Evolutionary conservation across 2,888 invertebrate genomes (phyloP), one percentile per base, ranked within the genome.

Genomic region (Agonopterix arenella): DNA sequence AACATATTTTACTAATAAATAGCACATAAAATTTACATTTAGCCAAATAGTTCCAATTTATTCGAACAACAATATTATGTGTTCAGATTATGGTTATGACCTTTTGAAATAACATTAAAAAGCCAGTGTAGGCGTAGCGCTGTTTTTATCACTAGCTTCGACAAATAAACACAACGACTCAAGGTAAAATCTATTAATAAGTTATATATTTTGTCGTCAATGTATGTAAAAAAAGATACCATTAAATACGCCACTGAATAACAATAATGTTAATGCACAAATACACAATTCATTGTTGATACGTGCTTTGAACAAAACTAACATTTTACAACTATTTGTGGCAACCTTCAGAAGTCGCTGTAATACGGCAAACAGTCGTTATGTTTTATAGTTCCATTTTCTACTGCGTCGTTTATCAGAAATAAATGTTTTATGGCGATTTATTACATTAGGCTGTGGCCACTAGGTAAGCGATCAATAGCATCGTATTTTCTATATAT

Each of bases 301-400:
- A 45, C 18, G 37, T 52, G 47, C 36, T 42, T 45, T 43, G 45
- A 37, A 36, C 45, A 42, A 46, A 40, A 38, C 40, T 40, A 45
- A 45, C 48, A 51, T 47, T 47, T 46, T 46, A 47, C 45, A 55
- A 51, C 51, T 54, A 52, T 55, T 48, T 40, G 47, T 50, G 52
- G 51, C 47, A 50, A 53, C 57, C 51, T 55, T 54, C 56, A 47
- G 52, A 10, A 13, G 36, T 13, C 48, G 49, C 50, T 45, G 47
- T 48, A 41, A 51, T 47, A 52, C 50, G 44, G 48, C 52, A 53
- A 40, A 38, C n/a, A 47, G 48, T 53, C 56, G 49, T 55, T 54
- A 56, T 53, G 13, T 28, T 56, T 51, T 50, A 46, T 48, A 44
- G 49, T 42, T 51, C 36, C 38, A n/a, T 38, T 38, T 52, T 49